Evolutionary conservation across 2,113 vertebrate species (phyloP).

Genomic region (Rafetus swinhoei): DNA sequence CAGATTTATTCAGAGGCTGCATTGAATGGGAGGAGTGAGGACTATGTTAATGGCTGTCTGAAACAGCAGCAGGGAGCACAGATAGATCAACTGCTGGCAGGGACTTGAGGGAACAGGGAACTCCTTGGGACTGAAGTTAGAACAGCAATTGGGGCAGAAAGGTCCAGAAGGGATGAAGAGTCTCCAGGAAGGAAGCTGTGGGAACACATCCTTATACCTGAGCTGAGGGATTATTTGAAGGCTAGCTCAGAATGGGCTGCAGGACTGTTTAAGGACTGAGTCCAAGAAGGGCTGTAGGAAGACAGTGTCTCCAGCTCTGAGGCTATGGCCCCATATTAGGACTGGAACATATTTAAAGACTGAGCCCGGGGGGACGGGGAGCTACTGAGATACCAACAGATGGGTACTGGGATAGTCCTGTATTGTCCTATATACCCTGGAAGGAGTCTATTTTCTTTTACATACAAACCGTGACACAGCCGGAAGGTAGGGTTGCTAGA

Average conservation of each 20-base stretch:
- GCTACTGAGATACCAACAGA: neutral
- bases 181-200: neutral
- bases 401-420: neutral
- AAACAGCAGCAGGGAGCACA: neutral
- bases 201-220: neutral
- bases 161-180: neutral
- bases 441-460: neutral
- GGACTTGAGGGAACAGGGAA: neutral
- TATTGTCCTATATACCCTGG: neutral
- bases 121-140: neutral
- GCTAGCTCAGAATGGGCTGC: neutral
- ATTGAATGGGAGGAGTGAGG: neutral
- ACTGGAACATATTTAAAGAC: no score
- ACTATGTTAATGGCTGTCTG: neutral
- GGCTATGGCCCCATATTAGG: no score
- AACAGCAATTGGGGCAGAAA: neutral
- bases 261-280: neutral
- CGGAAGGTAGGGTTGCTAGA: no score
- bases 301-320: no score
- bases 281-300: no score
- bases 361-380: no score
- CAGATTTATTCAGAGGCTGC: neutral
- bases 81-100: neutral
- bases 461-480: neutral
- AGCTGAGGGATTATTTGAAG: neutral